Evolutionary conservation across 2,113 vertebrate genomes (phyloP).

Genomic region (Pipra filicauda): DNA sequence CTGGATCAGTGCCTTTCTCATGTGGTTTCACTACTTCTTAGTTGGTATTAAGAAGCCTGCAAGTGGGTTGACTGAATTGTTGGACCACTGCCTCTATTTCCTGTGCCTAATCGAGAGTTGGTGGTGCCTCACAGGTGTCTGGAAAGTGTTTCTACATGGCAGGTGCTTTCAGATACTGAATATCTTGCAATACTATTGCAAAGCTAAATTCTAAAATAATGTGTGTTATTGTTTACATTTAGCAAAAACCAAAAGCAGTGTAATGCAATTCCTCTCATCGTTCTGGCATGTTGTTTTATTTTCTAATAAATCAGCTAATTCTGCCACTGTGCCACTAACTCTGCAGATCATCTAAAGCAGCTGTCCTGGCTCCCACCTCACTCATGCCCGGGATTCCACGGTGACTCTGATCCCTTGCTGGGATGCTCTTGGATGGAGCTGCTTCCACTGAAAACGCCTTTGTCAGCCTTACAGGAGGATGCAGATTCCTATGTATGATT

Average conservation of each 20-base stretch:
- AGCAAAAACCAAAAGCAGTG: not conserved
- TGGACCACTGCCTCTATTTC: not conserved
- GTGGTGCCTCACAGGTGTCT: not conserved
- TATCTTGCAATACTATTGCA: not conserved
- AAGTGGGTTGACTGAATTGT: not conserved
- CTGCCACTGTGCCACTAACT: not conserved
- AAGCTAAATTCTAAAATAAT: not conserved
- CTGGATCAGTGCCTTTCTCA: not conserved
- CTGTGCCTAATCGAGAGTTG: rapidly evolving
- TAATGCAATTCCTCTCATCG: not conserved
- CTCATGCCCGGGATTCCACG: not conserved
- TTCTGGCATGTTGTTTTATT: not conserved
- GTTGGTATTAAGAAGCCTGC: not conserved
- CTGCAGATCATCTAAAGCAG: not conserved
- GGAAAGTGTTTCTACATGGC: not conserved
- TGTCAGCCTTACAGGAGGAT: not conserved
- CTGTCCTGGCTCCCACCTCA: not conserved
- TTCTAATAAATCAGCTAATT: not conserved
- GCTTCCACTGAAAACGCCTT: not conserved
- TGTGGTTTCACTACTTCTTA: not conserved
- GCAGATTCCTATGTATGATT: not conserved
- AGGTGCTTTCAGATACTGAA: not conserved
- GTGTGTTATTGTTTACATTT: not conserved
- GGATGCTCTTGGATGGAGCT: not conserved
- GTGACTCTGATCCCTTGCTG: not conserved